Evolutionary conservation across 2,888 invertebrate genomes (phyloP), one percentile per base, ranked within the genome.

Genomic region (Caenorhabditis uteleia): DNA sequence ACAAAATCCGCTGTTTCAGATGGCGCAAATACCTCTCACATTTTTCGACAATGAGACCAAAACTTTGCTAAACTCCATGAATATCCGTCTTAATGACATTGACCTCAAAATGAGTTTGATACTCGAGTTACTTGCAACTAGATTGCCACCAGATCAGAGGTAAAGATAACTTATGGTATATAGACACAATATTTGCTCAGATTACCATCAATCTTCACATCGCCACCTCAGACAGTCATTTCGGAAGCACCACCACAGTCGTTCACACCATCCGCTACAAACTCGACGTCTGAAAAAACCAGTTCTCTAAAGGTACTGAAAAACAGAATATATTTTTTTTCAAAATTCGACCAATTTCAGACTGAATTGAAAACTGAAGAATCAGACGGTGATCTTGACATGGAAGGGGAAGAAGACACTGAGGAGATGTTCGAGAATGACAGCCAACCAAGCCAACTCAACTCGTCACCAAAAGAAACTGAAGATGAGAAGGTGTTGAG

Each of bases 41-140:
- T 74, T 77, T 62, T 60, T 78, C 39, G 80, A 80, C 44, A 61
- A 73, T 25, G 80, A 82, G 36, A 70, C 75, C 14, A 77, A 77
- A 53, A 47, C 70, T 3, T 66, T 80, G 43, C 57, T 82, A 26
- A 79, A 69, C 46, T 69, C 70, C 14, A 70, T 82, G 50, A 77
- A 71, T 58, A 62, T 68, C 0, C 70, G 78, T 14, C 55, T 82
- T 21, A 77, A 78, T 46, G 81, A 82, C 42, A 77, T 82, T 51
- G 82, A 82, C 56, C 69, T 77, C 21, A 81, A 81, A 58, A 54
- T 81, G 56, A 65, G 68, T 26, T 68, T 79, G 33, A 73, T 80
- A 7, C 40, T 77, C 38, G 78, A 79, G 40, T 56, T 77, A 10
- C 59, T 80, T 12, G 71, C 77, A 6, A 77, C 74, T 8, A 48